A percentile compares a stretch with the other conserved stretches of the same genome.
Conservation (phyloP, 2,888 invertebrate genomes). For the Plebejus melissa region DNA sequence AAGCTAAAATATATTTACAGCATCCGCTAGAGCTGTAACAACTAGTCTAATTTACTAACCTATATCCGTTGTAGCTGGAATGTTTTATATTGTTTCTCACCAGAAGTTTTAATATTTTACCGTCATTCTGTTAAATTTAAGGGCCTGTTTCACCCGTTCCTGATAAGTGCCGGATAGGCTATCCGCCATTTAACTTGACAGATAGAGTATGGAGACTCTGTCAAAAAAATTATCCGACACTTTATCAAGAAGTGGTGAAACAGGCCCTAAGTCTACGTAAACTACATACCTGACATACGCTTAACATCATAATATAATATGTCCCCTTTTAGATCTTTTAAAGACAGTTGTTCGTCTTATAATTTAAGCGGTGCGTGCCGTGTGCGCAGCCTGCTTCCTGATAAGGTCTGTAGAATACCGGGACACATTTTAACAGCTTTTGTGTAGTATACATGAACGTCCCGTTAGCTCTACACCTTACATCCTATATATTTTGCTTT, state of each 20-base stretch:
- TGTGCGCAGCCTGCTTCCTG: constrained; percentile 33
- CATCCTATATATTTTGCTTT: constrained; percentile 32
- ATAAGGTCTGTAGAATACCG: constrained; percentile 38
- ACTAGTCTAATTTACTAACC: not conserved
- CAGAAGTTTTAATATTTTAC: not conserved
- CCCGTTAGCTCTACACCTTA: constrained; percentile 32
- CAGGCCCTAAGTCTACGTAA: not conserved
- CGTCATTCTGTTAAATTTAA: not conserved
- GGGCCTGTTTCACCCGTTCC: too few relatives aligned
- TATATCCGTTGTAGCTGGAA: not conserved
- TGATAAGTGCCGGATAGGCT: too few relatives aligned
- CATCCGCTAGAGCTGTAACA: not conserved
- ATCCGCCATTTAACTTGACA: too few relatives aligned
- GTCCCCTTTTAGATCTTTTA: constrained; percentile 37
- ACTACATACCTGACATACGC: not conserved
- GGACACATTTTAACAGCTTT: constrained; percentile 38
- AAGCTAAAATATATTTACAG: not conserved
- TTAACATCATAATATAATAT: not conserved
- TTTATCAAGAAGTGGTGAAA: too few relatives aligned
- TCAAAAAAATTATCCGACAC: too few relatives aligned
- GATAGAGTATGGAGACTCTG: too few relatives aligned
- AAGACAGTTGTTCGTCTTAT: constrained; percentile 37
- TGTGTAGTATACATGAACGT: constrained; percentile 37
- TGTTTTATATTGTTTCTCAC: not conserved
- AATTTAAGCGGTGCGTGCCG: constrained; percentile 39